Conservation (phyloP, 35 echinoderm and acorn worm genomes). For the Amphiura filiformis region DNA sequence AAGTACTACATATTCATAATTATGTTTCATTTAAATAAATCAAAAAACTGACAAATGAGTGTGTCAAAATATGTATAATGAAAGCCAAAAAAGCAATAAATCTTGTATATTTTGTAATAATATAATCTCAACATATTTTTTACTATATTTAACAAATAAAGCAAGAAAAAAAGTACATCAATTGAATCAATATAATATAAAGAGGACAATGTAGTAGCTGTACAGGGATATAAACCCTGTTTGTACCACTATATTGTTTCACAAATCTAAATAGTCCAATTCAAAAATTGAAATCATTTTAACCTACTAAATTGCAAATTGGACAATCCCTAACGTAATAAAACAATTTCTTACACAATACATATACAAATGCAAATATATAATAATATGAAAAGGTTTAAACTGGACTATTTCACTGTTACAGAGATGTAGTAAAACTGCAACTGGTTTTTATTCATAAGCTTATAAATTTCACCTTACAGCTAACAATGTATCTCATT, state of each 20-base stretch:
- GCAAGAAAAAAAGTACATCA: constrained; percentile 8
- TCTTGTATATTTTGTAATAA: neutral
- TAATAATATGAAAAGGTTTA: neutral
- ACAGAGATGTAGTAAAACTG: neutral
- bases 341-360: neutral
- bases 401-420: constrained; percentile 2
- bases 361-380: constrained; percentile 13
- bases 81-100: constrained; percentile 15
- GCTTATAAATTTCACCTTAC: neutral
- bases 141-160: constrained; percentile 16
- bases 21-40: neutral
- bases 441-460: too few species aligned
- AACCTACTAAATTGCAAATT: neutral
- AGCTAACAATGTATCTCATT: neutral
- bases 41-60: neutral
- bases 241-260: neutral
- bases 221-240: too few species aligned
- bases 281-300: neutral
- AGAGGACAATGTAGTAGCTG: neutral
- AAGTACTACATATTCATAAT: neutral
- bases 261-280: constrained; percentile 1
- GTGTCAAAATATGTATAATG: neutral
- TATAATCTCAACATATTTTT: neutral
- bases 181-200: neutral
- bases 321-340: constrained; percentile 1